Percentiles rank a stretch among this genome's conserved stretches.
phyloP scores from a whole-genome alignment of 2,888 invertebrate genomes.

The Monoplex corrugatus region DNA sequence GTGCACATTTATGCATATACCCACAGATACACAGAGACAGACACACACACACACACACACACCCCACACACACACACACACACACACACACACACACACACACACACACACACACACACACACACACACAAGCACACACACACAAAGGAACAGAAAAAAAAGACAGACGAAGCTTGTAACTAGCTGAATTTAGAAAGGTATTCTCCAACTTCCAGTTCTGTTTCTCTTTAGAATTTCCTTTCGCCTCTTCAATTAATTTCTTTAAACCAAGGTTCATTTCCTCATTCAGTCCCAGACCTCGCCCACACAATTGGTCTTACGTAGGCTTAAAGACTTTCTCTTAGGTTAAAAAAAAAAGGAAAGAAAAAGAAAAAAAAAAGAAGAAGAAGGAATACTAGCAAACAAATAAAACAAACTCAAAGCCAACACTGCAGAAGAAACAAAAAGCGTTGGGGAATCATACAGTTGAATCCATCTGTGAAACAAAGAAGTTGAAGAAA shows the following conservation, averaged over 20 bases:
- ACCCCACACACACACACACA: background rate
- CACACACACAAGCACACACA: background rate
- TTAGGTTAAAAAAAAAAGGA: background rate
- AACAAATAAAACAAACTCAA: background rate
- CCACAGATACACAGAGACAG: background rate
- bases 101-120: slow-evolving; percentile 14
- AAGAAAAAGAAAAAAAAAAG: background rate
- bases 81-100: slow-evolving; percentile 28
- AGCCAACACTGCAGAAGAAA: background rate
- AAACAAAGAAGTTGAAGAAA: too few species aligned
- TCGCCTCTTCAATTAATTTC: too few species aligned
- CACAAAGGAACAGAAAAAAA: background rate
- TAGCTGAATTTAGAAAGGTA: too few species aligned
- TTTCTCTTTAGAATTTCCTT: too few species aligned
- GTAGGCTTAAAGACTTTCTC: too few species aligned
- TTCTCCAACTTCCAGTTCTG: too few species aligned
- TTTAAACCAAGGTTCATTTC: too few species aligned
- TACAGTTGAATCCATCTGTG: too few species aligned
- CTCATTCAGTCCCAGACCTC: too few species aligned
- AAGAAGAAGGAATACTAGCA: background rate
- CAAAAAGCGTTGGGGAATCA: too few species aligned
- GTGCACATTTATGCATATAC: too few species aligned
- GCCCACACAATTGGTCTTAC: too few species aligned
- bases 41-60: background rate
- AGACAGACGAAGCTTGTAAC: background rate